These are phyloP conservation scores for Rhynchomys soricoides DNA, from an alignment of 2,113 vertebrate species.

Conservation along the genomic window DNA sequence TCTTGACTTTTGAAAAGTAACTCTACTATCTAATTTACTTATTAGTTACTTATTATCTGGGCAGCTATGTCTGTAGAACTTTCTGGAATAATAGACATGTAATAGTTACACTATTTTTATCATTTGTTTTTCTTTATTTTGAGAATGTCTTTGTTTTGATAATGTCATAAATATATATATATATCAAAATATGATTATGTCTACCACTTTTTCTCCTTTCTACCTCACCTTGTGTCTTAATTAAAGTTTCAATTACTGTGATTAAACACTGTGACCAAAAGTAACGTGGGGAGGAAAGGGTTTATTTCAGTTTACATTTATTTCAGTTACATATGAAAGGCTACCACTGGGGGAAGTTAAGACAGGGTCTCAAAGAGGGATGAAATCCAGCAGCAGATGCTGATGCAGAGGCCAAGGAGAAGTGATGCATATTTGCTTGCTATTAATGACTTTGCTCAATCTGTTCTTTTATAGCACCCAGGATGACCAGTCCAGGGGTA, in stretches of 20 bases:
- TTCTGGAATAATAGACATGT: conserved; percentile 7
- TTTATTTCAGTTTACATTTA: background rate
- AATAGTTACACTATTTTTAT: background rate
- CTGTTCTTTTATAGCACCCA: background rate
- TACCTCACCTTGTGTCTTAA: background rate
- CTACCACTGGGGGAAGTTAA: background rate
- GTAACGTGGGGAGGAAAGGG: background rate
- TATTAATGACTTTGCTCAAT: background rate
- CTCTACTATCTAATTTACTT: background rate
- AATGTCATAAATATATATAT: background rate
- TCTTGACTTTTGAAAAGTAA: background rate
- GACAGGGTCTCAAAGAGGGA: background rate
- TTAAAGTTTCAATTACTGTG: background rate
- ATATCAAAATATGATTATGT: background rate
- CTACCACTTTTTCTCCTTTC: background rate
- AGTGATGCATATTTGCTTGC: background rate
- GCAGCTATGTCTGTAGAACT: background rate
- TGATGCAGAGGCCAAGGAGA: background rate
- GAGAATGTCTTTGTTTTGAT: background rate
- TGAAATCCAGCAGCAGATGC: background rate
- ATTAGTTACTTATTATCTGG: background rate
- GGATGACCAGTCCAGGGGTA: background rate
- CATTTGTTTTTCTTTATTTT: background rate
- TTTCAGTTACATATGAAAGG: background rate
- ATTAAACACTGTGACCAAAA: background rate